Evolutionary conservation across 2,797 vertebrate genomes (phyloP).

Genomic region (Toxotes lorentzi): DNA sequence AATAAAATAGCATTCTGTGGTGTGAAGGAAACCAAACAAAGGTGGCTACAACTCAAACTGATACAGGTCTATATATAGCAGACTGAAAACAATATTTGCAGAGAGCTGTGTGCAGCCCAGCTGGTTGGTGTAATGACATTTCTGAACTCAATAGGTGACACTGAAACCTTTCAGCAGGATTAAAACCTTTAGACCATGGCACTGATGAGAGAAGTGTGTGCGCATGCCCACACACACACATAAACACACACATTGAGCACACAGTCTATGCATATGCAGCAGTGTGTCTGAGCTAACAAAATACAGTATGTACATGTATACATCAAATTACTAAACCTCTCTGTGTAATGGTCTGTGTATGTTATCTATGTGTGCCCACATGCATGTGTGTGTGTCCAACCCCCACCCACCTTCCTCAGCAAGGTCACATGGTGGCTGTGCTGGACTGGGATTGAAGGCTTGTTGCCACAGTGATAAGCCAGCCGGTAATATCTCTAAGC

Average conservation of each 20-base stretch:
- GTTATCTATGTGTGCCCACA: conserved; percentile 10
- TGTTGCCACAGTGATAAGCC: conserved; percentile 87
- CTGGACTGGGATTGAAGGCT: conserved; percentile 85
- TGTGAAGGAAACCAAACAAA: conserved; percentile 42
- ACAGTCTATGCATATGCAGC: neutral
- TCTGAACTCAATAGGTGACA: conserved; percentile 71
- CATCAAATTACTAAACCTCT: conserved; percentile 29
- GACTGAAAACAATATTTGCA: conserved; percentile 44
- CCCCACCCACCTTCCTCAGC: conserved; percentile 61
- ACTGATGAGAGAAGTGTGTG: conserved; percentile 42
- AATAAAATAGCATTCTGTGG: conserved; percentile 10
- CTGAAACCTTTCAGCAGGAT: conserved; percentile 75
- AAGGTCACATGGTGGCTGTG: conserved; percentile 82
- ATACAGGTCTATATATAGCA: conserved; percentile 55
- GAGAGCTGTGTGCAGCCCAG: conserved; percentile 54
- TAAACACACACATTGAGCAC: conserved; percentile 13
- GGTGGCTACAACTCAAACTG: conserved; percentile 36
- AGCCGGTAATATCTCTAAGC: conserved; percentile 88
- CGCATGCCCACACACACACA: no score
- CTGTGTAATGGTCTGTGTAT: conserved; percentile 11
- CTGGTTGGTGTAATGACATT: conserved; percentile 65
- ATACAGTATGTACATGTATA: conserved; percentile 17
- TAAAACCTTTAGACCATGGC: conserved; percentile 64
- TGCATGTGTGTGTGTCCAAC: conserved; percentile 31
- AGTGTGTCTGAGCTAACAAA: conserved; percentile 18